phyloP scores from a whole-genome alignment of 2,113 vertebrate genomes.

The Naja naja region DNA sequence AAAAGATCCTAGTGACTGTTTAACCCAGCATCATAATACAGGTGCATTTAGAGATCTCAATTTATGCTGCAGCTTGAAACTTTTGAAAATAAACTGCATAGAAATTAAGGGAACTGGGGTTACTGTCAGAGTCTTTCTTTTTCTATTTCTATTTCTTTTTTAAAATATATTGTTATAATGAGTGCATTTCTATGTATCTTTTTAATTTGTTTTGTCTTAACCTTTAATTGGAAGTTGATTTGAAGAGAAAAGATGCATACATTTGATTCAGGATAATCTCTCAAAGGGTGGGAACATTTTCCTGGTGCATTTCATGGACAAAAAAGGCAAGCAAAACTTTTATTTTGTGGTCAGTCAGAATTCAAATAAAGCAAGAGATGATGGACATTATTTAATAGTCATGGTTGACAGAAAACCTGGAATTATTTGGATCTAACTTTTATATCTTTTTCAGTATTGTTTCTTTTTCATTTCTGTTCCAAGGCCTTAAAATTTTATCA shows the following conservation, averaged over 20 bases:
- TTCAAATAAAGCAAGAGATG: conserved; percentile 43
- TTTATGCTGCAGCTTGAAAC: background rate
- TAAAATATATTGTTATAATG: conserved; percentile 37
- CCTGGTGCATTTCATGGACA: conserved; percentile 42
- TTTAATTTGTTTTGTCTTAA: conserved; percentile 39
- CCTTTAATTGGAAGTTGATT: background rate
- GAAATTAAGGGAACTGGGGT: background rate
- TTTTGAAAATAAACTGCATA: background rate
- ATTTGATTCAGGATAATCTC: conserved; percentile 43
- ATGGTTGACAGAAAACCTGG: conserved; percentile 52
- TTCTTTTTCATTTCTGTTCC: conserved; percentile 41
- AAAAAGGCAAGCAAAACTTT: conserved; percentile 50
- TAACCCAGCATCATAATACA: conserved; percentile 28
- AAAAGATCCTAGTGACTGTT: conserved; percentile 23
- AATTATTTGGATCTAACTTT: conserved; percentile 51
- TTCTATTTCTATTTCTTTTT: conserved; percentile 30
- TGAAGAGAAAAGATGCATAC: background rate
- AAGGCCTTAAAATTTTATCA: conserved; percentile 35
- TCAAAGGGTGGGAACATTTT: conserved; percentile 55
- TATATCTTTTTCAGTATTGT: conserved; percentile 49
- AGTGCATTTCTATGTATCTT: conserved; percentile 25
- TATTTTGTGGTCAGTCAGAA: conserved; percentile 56
- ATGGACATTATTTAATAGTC: conserved; percentile 48
- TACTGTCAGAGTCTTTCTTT: background rate
- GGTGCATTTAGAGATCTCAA: conserved; percentile 32